Base-by-base conservation (phyloP, 2,888 invertebrate species). In the Blastobasis lacticolella region DNA sequence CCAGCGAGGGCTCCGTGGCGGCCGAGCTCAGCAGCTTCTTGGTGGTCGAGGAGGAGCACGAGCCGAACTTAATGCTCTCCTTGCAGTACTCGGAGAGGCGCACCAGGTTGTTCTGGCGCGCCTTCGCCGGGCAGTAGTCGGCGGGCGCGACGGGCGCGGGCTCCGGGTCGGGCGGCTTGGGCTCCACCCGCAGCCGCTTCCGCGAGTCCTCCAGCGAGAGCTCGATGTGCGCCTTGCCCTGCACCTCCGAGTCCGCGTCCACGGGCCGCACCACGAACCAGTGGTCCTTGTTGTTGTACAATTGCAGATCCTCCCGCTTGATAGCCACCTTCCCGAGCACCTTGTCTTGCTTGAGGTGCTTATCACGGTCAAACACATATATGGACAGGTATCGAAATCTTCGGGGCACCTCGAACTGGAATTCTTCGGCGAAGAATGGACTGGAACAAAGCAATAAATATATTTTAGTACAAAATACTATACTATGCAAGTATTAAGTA, bases 401-500 rank as follows among this genome's bases (percentile, higher is more conserved):
- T 67, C 96, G 90, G 49, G 97, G 97, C 62, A 97, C 95, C 81
- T 96, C 96, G 76, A 97, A 97, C 78, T 95, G 94, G 87, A 96
- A 97, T 81, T 97, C 97, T 78, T 97, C 97, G 57, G 95, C 96
- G 80, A 96, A 97, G 84, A 96, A 97, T 61, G 97, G 96, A 78
- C 94, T 94, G 81, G 62, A 90, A 93, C 67, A 66, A 78, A 57
- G 63, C 50, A 57, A 61, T 53, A 42, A 5, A 42, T 42, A 9
- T n/a, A 2, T 23, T 23, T 23, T 23, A 23, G 23, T 23, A 23
- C 23, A 3, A 23, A 23, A 23, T 23, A 23, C 3, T 23, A 23
- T 23, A 23, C 23, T 23, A 23, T 23, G 23, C 23, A 23, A 23
- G 23, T 23, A 23, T 23, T 23, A 23, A 23, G 23, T 23, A 23